phyloP scores from a whole-genome alignment of 2,113 vertebrate species.

The Phylloscopus whistleri region DNA sequence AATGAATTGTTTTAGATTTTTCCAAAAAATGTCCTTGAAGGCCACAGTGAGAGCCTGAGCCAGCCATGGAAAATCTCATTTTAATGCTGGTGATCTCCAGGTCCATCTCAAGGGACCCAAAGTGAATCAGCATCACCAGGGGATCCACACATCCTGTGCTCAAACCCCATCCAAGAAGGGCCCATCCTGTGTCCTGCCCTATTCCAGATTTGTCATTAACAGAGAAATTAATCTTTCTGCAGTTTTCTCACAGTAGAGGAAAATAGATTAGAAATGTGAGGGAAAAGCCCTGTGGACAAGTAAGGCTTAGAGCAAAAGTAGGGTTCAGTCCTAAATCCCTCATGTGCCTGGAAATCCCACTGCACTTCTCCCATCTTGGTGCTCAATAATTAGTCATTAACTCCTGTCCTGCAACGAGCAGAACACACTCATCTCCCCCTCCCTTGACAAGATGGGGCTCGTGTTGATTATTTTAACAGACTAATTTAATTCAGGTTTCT shows the following conservation, averaged over 20 bases:
- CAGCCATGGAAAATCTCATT: background rate
- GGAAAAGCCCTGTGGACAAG: fast-evolving
- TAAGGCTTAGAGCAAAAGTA: background rate
- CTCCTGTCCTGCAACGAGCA: background rate
- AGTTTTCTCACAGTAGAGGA: background rate
- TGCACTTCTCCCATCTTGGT: background rate
- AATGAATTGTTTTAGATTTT: background rate
- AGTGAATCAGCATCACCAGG: fast-evolving
- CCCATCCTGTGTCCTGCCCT: background rate
- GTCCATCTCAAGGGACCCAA: background rate
- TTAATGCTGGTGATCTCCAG: background rate
- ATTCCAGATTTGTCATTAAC: background rate
- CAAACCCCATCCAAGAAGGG: background rate
- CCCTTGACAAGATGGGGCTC: background rate
- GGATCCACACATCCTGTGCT: fast-evolving
- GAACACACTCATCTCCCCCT: background rate
- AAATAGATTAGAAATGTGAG: background rate
- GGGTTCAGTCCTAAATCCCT: background rate
- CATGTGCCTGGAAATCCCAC: conserved; percentile 1
- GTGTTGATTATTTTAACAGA: conserved; percentile 33
- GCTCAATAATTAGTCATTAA: conserved; percentile 48
- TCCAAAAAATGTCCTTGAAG: background rate
- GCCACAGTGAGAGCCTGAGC: fast-evolving
- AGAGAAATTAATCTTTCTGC: background rate
- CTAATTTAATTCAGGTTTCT: conserved; percentile 60